phyloP scores from a whole-genome alignment of 2,888 invertebrate genomes.

The Drosophila mimetica region DNA sequence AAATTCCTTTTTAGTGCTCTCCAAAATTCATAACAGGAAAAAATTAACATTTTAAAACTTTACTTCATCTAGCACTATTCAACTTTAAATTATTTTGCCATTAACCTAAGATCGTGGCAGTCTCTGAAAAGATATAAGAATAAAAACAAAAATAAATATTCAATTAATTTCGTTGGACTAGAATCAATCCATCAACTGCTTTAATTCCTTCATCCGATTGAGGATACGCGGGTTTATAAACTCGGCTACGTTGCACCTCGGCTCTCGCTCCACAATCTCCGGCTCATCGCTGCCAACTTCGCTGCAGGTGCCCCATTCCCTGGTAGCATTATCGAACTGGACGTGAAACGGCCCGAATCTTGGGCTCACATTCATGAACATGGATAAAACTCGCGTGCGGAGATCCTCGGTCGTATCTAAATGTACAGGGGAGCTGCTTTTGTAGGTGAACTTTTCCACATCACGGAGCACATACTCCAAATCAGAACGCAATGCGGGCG shows the following conservation, averaged over 20 bases:
- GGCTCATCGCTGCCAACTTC: neutral
- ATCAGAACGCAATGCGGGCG: slow-evolving; percentile 37
- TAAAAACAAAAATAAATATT: slow-evolving; percentile 3
- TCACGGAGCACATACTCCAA: slow-evolving; percentile 39
- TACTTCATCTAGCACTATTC: too few relatives aligned
- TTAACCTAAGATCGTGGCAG: neutral
- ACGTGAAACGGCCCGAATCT: slow-evolving; percentile 48
- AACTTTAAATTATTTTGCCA: neutral
- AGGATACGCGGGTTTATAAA: slow-evolving; percentile 49
- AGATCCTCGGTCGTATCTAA: slow-evolving; percentile 38
- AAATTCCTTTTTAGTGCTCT: too few relatives aligned
- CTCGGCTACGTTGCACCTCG: slow-evolving; percentile 24
- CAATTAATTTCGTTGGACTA: neutral
- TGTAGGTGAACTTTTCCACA: slow-evolving; percentile 53
- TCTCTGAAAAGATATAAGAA: slow-evolving; percentile 49
- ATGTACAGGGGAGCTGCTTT: neutral
- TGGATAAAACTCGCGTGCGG: slow-evolving; percentile 45
- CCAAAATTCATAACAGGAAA: too few relatives aligned
- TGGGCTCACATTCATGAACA: slow-evolving; percentile 49
- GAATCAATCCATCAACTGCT: neutral
- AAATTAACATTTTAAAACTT: too few relatives aligned
- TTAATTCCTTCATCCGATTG: slow-evolving; percentile 46
- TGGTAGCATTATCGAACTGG: slow-evolving; percentile 42
- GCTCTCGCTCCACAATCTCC: neutral
- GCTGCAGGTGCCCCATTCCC: slow-evolving; percentile 52